Percentiles rank a stretch among this genome's conserved stretches.
These are phyloP conservation scores for Tauraco erythrolophus DNA, from an alignment of 2,113 vertebrate species.

Conservation along the genomic window DNA sequence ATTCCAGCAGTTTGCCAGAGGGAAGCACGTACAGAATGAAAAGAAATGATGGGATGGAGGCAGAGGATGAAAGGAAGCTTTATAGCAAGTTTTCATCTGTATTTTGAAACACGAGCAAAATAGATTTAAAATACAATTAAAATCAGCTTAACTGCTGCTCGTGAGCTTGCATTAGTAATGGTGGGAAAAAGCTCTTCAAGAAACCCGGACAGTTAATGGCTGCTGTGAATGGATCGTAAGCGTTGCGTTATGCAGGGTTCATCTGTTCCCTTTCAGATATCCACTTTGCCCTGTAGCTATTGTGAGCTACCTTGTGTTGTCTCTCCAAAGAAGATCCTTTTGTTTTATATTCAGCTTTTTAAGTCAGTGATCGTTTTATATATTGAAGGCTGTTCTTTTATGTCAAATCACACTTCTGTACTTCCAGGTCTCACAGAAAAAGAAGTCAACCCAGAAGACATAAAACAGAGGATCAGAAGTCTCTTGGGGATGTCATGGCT, in stretches of 20 bases:
- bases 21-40: neutral
- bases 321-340: constrained; percentile 1
- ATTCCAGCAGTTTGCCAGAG: constrained; percentile 30
- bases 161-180: neutral
- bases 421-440: constrained; percentile 87
- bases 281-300: neutral
- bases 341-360: neutral
- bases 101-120: neutral
- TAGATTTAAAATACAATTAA: neutral
- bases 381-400: neutral
- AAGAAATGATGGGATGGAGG: neutral
- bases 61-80: constrained; percentile 6
- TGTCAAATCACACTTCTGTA: neutral
- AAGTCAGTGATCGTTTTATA: neutral
- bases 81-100: neutral
- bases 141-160: neutral
- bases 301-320: constrained; percentile 26
- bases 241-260: neutral
- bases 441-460: constrained; percentile 88
- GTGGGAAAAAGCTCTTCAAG: constrained; percentile 7
- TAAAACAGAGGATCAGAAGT: constrained; percentile 91
- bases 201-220: neutral
- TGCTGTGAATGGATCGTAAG: neutral
- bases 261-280: constrained; percentile 43
- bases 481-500: constrained; percentile 80